These are phyloP conservation scores for Rhimphoctona megacephalus DNA, from an alignment of 2,888 invertebrate species.

Conservation along the genomic window DNA sequence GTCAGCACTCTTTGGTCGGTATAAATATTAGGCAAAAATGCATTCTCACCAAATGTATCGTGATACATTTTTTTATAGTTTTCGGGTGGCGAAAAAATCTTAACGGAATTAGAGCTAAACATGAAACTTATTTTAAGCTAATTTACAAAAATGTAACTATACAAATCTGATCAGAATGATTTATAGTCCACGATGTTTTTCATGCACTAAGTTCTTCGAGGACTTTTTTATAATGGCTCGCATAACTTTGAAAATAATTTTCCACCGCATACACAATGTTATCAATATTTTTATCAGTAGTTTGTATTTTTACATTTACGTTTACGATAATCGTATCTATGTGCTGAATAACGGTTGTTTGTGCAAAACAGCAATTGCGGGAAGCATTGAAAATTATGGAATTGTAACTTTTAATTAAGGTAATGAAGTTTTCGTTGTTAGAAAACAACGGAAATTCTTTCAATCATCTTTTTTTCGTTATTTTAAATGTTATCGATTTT, in stretches of 20 bases:
- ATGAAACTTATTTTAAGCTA: too few relatives aligned
- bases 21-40: background rate
- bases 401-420: background rate
- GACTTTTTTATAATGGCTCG: too few relatives aligned
- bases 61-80: too few relatives aligned
- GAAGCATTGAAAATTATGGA: background rate
- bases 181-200: too few relatives aligned
- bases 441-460: background rate
- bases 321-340: background rate
- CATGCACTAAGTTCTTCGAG: too few relatives aligned
- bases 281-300: constrained; percentile 8
- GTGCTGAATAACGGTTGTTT: background rate
- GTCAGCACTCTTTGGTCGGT: background rate
- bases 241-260: too few relatives aligned
- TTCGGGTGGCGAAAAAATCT: too few relatives aligned
- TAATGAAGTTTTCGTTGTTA: background rate
- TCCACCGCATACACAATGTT: background rate
- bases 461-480: background rate
- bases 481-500: background rate
- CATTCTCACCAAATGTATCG: background rate
- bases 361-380: background rate
- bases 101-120: too few relatives aligned
- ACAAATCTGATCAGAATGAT: too few relatives aligned
- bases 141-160: too few relatives aligned
- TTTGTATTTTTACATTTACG: background rate